phyloP scores from a whole-genome alignment of 1,140 invertebrate genomes.

The Drosophila tsacasi region DNA sequence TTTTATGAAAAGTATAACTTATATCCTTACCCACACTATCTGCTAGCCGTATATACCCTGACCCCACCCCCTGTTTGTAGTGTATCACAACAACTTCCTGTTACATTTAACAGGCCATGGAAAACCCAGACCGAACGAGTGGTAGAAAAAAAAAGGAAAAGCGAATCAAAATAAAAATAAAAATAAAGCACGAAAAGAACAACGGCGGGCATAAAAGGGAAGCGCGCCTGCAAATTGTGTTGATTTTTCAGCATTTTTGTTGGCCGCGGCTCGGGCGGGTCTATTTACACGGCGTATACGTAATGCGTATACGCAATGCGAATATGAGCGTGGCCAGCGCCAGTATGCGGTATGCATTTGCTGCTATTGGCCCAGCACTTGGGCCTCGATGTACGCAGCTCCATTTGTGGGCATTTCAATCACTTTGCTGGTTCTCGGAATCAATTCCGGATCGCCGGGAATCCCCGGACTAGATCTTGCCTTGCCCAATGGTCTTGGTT shows the following conservation, averaged over 20 bases:
- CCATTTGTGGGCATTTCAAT: slow-evolving; percentile 3
- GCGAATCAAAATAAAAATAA: slow-evolving; percentile 11
- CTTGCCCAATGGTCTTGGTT: not conserved
- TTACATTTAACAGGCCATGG: slow-evolving; percentile 17
- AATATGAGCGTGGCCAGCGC: not conserved
- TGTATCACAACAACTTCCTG: slow-evolving; percentile 28
- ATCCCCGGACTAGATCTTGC: not conserved
- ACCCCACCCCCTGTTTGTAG: not conserved
- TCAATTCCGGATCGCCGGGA: not conserved
- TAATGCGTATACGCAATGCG: slow-evolving; percentile 34
- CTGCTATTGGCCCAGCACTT: slow-evolving; percentile 35
- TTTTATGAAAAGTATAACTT: not conserved
- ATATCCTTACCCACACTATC: accelerated
- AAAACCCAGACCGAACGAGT: slow-evolving; percentile 18
- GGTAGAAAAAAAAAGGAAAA: slow-evolving; percentile 1
- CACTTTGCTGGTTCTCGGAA: not conserved
- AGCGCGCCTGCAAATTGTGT: slow-evolving; percentile 41
- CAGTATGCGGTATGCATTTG: not conserved
- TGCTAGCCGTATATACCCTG: not conserved
- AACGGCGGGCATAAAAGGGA: slow-evolving; percentile 26
- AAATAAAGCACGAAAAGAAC: slow-evolving; percentile 14
- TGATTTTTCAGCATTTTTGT: slow-evolving; percentile 57
- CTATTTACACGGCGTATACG: slow-evolving; percentile 44
- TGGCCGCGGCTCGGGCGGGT: not conserved
- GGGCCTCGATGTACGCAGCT: not conserved